Evolutionary conservation across 1,140 invertebrate species (phyloP).

Genomic region (Drosophila seguyi): DNA sequence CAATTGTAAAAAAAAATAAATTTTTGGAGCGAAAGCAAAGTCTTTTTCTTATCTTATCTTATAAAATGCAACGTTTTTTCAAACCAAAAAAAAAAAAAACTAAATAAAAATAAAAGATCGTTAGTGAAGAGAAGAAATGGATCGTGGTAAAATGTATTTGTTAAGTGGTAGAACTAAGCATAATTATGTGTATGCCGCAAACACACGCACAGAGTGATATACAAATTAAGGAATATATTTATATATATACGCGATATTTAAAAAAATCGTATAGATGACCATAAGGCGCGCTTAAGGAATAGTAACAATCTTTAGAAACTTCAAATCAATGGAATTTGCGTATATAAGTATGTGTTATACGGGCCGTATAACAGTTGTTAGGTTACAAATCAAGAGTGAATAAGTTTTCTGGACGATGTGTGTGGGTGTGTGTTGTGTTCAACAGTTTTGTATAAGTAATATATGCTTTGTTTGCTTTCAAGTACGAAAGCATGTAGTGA

Average conservation of each 20-base stretch:
- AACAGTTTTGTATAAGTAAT: slow-evolving; percentile 74
- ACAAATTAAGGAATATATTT: slow-evolving; percentile 28
- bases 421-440: slow-evolving; percentile 29
- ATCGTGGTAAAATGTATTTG: slow-evolving; percentile 26
- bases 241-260: slow-evolving; percentile 10
- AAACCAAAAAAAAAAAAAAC: slow-evolving; percentile 44
- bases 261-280: slow-evolving; percentile 13
- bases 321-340: slow-evolving; percentile 32
- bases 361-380: slow-evolving; percentile 28
- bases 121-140: slow-evolving; percentile 12
- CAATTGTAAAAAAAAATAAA: slow-evolving; percentile 13
- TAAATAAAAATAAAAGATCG: neutral
- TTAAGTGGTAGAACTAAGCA: slow-evolving; percentile 25
- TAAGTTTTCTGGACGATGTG: slow-evolving; percentile 10
- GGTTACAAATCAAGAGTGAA: slow-evolving; percentile 19
- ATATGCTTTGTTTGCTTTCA: slow-evolving; percentile 24
- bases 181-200: slow-evolving; percentile 40
- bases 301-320: slow-evolving; percentile 10
- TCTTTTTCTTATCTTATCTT: slow-evolving; percentile 28
- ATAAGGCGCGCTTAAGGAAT: slow-evolving; percentile 26
- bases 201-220: slow-evolving; percentile 26
- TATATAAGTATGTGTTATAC: slow-evolving; percentile 6
- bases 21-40: slow-evolving; percentile 15
- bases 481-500: slow-evolving; percentile 24
- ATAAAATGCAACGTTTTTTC: slow-evolving; percentile 46